phyloP scores from a whole-genome alignment of 2,113 vertebrate species.

The Tragelaphus imberbis region DNA sequence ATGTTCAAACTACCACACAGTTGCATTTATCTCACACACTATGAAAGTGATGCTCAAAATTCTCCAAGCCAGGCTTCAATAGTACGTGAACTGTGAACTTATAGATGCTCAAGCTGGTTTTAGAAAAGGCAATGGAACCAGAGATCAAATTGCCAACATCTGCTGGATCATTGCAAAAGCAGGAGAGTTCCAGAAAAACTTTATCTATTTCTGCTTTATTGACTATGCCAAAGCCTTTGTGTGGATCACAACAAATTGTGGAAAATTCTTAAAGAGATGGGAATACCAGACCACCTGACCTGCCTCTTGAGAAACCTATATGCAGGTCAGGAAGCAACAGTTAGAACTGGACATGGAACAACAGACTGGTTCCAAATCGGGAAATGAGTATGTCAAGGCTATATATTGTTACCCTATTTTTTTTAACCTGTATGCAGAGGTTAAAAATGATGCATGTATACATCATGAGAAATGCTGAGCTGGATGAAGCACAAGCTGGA shows the following conservation, averaged over 20 bases:
- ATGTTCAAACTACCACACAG: neutral
- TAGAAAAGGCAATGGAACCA: neutral
- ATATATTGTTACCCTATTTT: neutral
- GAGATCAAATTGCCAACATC: neutral
- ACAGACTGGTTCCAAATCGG: neutral
- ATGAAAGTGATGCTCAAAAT: neutral
- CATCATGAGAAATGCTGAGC: neutral
- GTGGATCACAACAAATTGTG: neutral
- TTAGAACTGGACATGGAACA: neutral
- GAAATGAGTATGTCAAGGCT: neutral
- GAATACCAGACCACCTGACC: neutral
- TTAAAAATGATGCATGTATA: neutral
- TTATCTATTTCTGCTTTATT: neutral
- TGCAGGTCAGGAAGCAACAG: neutral
- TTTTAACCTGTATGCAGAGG: neutral
- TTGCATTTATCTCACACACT: neutral
- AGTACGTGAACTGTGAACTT: neutral
- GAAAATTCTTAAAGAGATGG: neutral
- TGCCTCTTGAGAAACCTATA: neutral
- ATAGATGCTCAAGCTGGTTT: neutral
- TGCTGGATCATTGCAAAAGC: fast-evolving
- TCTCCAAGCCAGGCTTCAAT: neutral
- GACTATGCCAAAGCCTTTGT: neutral
- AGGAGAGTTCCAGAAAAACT: neutral
- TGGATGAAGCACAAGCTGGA: neutral